Conservation (phyloP, 2,888 invertebrate species). For the Sesia apiformis region DNA sequence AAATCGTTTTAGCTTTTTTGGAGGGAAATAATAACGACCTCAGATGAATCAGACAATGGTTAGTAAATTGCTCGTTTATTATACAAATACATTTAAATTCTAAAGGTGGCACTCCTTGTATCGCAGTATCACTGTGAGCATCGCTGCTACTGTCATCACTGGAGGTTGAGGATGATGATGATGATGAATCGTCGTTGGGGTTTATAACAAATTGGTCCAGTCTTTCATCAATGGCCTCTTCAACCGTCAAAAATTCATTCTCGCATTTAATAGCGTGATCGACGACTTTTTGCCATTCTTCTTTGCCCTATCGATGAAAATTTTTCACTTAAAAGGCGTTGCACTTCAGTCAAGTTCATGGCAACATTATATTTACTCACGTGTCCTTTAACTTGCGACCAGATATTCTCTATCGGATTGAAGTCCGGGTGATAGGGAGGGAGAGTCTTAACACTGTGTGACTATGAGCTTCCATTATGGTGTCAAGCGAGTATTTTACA, state of each 20-base stretch:
- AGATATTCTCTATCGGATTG: constrained; percentile 5
- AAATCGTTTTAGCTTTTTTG: no score
- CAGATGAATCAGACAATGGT: no score
- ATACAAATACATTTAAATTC: no score
- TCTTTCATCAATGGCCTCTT: constrained; percentile 1
- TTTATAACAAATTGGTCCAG: background rate
- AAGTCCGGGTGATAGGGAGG: constrained; percentile 4
- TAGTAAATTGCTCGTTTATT: no score
- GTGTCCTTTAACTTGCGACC: constrained; percentile 1
- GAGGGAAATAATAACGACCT: no score
- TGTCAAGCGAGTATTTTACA: constrained; percentile 3
- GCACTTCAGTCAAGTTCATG: constrained; percentile 3
- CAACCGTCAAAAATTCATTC: constrained; percentile 1
- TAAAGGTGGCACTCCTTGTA: no score
- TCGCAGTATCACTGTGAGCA: background rate
- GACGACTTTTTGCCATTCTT: constrained; percentile 1
- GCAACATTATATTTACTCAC: constrained; percentile 2
- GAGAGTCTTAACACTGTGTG: constrained; percentile 4
- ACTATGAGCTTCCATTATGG: constrained; percentile 3
- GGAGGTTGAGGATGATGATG: background rate
- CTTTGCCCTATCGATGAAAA: background rate
- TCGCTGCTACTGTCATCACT: background rate
- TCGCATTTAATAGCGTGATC: constrained; percentile 1
- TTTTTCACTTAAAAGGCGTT: constrained; percentile 1
- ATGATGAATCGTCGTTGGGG: background rate